These are phyloP conservation scores for Epizoanthus stellaris DNA, from an alignment of 92 coral and sea anemone genomes.

Conservation along the genomic window DNA sequence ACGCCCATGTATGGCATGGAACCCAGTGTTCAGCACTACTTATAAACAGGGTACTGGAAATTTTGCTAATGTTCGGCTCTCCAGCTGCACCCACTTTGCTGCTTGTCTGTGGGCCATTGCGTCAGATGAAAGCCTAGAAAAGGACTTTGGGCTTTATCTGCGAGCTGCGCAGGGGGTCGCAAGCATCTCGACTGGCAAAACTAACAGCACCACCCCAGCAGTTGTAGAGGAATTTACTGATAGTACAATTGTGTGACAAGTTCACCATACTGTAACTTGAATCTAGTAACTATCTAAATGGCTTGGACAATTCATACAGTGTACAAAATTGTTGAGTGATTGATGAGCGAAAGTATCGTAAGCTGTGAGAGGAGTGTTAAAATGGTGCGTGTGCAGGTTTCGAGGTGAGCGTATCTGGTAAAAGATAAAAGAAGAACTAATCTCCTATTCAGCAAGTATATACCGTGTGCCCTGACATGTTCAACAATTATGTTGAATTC, in stretches of 20 bases:
- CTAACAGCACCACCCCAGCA: neutral
- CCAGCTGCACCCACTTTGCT: constrained; percentile 87
- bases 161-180: constrained; percentile 53
- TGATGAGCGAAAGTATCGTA: too few species aligned
- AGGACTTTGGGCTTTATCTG: constrained; percentile 68
- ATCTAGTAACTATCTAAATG: too few species aligned
- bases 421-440: too few species aligned
- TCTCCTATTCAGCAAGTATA: too few species aligned
- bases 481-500: too few species aligned
- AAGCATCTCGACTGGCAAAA: constrained; percentile 24
- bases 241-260: neutral
- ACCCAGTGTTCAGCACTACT: constrained; percentile 69
- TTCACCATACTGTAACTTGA: too few species aligned
- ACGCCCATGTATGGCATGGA: constrained; percentile 91
- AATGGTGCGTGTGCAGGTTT: too few species aligned
- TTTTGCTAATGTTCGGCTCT: constrained; percentile 52
- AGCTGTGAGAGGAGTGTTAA: too few species aligned
- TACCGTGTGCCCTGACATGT: too few species aligned
- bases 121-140: constrained; percentile 72
- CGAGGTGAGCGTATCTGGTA: too few species aligned
- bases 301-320: too few species aligned
- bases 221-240: neutral
- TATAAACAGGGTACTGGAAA: constrained; percentile 34
- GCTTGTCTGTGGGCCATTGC: constrained; percentile 95
- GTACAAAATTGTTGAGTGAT: too few species aligned